A percentile compares a stretch with the other conserved stretches of the same genome.
Conservation (phyloP, 2,888 invertebrate genomes). For the Arge pagana region DNA sequence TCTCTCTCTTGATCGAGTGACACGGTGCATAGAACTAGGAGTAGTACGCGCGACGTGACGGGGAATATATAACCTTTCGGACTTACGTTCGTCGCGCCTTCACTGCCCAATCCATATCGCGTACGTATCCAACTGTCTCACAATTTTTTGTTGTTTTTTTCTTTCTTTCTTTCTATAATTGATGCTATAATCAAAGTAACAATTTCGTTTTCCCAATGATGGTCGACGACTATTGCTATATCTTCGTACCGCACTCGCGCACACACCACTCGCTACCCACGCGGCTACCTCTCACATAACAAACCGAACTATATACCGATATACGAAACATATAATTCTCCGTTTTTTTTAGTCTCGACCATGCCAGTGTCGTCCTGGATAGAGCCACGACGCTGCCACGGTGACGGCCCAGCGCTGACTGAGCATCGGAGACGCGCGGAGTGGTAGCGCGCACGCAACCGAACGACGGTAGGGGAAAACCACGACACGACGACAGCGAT, state of each 20-base stretch:
- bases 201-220: too few species aligned
- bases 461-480: conserved; percentile 17
- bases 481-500: conserved; percentile 22
- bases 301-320: too few species aligned
- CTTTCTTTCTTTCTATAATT: conserved; percentile 4
- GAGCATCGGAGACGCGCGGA: conserved; percentile 37
- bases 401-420: conserved; percentile 54
- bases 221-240: conserved; percentile 2
- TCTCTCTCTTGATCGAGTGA: too few species aligned
- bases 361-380: background rate
- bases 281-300: too few species aligned
- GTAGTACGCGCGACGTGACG: too few species aligned
- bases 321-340: too few species aligned
- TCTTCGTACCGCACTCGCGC: conserved; percentile 44
- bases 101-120: conserved; percentile 58
- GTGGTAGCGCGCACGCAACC: conserved; percentile 24
- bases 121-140: conserved; percentile 47
- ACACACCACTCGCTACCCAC: conserved; percentile 36
- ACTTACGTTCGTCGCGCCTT: conserved; percentile 58
- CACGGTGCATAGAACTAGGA: too few species aligned
- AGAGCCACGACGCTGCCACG: conserved; percentile 47
- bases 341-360: too few species aligned
- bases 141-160: conserved; percentile 5
- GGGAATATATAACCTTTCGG: conserved; percentile 18
- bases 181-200: too few species aligned